Evolutionary conservation across 2,797 vertebrate genomes (phyloP), one percentile per base, ranked within the genome.

Genomic region (Dendrocincla tyrannina): DNA sequence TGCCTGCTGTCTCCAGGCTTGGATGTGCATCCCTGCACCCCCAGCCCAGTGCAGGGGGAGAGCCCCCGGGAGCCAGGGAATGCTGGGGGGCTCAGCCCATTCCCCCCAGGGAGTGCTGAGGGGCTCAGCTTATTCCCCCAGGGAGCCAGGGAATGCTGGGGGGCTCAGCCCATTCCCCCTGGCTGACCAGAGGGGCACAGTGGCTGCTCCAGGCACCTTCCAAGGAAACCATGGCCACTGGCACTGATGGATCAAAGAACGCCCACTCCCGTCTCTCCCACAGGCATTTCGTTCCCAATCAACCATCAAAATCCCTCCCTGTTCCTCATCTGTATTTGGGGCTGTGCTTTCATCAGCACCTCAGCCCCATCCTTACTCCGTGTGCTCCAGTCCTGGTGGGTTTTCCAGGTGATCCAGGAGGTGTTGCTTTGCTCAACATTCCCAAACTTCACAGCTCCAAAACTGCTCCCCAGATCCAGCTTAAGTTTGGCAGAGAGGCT

Each of bases 331-430:
- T 1, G 4, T 22, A 47, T 16, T 37, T 32, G 19, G 35, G 17
- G 22, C 52, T 7, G 8, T 10, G 15, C 10, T 52, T 66, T 20
- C n/a, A 7, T 30, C 62, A 50, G 37, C 28, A 20, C 32, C 49
- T 47, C 35, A 11, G 4, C 23, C 62, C 58, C 7, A 0, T 39
- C 35, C n/a, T 67, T 37, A 49, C 56, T 67, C 68, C 0, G 0
- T 9, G 27, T 42, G 55, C 32, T 70, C 35, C 0, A 0, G 5
- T 72, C 44, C 41, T 6, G 1, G 1, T 2, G 17, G 4, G 15
- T 19, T 67, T 64, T 25, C 37, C 73, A 66, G 52, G 63, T 64
- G 59, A 8, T 25, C 33, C 2, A 2, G 35, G 35, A 42, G 17
- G 3, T 11, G 5, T 6, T 42, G 17, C 52, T 85, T 60, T 58